Conservation (phyloP, 2,888 invertebrate species). For the Himalopsyche tibetana region DNA sequence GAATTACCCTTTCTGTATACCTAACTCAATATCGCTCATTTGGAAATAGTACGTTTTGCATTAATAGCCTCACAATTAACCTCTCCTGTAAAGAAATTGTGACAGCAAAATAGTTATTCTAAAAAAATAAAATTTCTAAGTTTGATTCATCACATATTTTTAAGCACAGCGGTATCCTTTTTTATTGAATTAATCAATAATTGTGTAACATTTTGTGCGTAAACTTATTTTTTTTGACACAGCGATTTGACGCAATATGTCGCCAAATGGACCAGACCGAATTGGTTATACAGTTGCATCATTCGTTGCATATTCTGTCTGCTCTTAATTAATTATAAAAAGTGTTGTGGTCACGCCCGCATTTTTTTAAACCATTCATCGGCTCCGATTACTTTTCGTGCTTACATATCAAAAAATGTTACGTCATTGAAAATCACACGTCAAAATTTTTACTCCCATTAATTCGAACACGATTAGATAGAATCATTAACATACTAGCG, state of each 20-base stretch:
- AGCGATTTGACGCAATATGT: neutral
- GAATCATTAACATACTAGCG: constrained; percentile 19
- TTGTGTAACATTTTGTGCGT: too few species aligned
- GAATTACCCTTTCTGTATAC: too few species aligned
- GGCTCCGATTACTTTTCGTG: neutral
- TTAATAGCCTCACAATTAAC: too few species aligned
- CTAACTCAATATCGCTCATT: too few species aligned
- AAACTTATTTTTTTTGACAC: too few species aligned
- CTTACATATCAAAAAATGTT: neutral
- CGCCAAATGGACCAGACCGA: neutral
- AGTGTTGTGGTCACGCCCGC: constrained; percentile 12
- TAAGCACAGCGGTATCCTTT: too few species aligned
- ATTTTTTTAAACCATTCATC: neutral
- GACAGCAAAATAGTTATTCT: too few species aligned
- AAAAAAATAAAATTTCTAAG: too few species aligned
- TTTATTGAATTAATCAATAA: too few species aligned
- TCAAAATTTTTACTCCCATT: constrained; percentile 8
- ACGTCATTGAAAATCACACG: neutral
- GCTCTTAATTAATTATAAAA: constrained; percentile 24
- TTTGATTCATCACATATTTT: too few species aligned
- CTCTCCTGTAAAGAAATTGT: too few species aligned
- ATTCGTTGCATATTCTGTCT: constrained; percentile 8
- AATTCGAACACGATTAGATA: constrained; percentile 19
- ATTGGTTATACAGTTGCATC: neutral
- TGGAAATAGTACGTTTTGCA: too few species aligned